These are phyloP conservation scores for Acrocephalus kingi DNA, from an alignment of 2,113 vertebrate species.

Conservation along the genomic window DNA sequence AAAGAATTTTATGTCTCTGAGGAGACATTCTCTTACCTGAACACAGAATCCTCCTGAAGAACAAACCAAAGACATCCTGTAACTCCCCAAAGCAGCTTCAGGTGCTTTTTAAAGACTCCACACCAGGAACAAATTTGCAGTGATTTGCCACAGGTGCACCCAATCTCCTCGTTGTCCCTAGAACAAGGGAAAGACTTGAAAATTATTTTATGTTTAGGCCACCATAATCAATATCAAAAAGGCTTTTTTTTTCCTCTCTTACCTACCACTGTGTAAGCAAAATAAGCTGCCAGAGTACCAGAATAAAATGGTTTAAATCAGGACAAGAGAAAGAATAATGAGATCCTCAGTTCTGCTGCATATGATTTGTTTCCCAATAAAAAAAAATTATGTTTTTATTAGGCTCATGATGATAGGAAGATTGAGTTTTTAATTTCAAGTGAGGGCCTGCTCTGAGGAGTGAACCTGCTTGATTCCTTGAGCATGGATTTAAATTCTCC, in stretches of 20 bases:
- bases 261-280: background rate
- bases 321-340: background rate
- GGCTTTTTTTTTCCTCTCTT: background rate
- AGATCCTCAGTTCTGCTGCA: background rate
- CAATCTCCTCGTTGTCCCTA: background rate
- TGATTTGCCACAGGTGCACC: background rate
- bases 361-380: background rate
- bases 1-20: accelerated
- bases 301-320: background rate
- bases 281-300: background rate
- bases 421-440: background rate
- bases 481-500: background rate
- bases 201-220: background rate
- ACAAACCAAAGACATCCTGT: accelerated
- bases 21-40: background rate
- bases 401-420: background rate
- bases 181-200: background rate
- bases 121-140: background rate
- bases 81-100: accelerated
- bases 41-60: accelerated
- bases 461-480: background rate
- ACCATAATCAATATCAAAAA: background rate
- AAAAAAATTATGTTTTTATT: background rate
- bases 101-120: background rate
- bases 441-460: background rate